Base-by-base conservation (phyloP, 2,797 vertebrate genomes). In the Buphagus erythrorhynchus region DNA sequence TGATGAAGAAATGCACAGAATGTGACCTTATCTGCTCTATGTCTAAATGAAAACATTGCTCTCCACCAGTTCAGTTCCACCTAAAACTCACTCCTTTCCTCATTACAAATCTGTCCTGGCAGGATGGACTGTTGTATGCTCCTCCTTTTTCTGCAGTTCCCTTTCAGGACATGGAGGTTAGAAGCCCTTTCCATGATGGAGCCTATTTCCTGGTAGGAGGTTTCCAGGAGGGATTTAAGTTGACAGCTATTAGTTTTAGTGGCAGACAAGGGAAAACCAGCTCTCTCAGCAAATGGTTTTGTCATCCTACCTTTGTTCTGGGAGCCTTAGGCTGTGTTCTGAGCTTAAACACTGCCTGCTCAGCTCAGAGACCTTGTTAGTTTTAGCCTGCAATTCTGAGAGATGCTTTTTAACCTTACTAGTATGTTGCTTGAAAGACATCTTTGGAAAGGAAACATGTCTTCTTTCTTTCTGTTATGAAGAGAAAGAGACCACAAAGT, bases 401-500 rank as follows among this genome's bases (percentile, higher is more conserved):
- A 86, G 22, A 38, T 26, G 38, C 7, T 43, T 88, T 93, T 86
- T 72, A 88, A 80, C 17, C 13, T 33, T 72, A 43, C 38, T 25
- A 52, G 28, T 11, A 48, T 10, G n/a, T 43, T 67, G 75, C 52
- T 63, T 83, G 35, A 76, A 86, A 88, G n/a, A 29, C 14, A 35
- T 26, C 59, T 86, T 54, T 68, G 54, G 35, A 84, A 90, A 93
- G 71, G 38, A 82, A 33, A 40, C 6, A 40, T 40, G 40, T 40
- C 40, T 16, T 40, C 38, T 40, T 40, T 40, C 40, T 40, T 40
- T 12, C 29, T 76, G 35, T 51, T 88, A 29, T 0, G 6, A 92
- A 58, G 33, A 69, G 46, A 91, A 87, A 55, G 74, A 66, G 55
- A 72, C 35, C 69, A 67, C 72, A 93, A 95, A 90, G 89, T 95